Percentiles rank a stretch among this genome's conserved stretches.
Evolutionary conservation across 2,113 vertebrate species (phyloP).

Genomic region (Prunella fulvescens): DNA sequence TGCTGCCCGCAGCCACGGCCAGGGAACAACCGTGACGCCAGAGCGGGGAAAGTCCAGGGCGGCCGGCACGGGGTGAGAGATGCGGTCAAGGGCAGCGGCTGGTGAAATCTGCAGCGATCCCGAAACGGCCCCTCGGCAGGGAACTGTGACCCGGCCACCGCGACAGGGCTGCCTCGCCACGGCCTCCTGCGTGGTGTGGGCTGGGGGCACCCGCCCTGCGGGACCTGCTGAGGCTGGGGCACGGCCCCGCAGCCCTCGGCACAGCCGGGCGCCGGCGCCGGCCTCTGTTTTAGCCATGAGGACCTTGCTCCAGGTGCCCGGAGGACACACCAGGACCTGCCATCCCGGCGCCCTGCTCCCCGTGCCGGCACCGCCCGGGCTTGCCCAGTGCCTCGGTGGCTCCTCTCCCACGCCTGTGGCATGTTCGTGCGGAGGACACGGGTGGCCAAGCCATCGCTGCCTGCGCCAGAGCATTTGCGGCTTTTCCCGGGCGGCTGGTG

Average conservation of each 20-base stretch:
- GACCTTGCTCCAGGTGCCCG: background rate
- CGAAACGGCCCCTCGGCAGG: fast-evolving
- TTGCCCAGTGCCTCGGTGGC: fast-evolving
- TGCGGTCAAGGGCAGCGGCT: background rate
- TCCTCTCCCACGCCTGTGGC: background rate
- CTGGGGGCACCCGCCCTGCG: background rate
- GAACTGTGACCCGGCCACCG: background rate
- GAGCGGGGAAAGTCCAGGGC: constrained; percentile 42
- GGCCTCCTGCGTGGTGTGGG: fast-evolving
- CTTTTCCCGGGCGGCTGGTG: background rate
- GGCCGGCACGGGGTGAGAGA: background rate
- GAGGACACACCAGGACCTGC: background rate
- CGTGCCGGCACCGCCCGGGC: fast-evolving
- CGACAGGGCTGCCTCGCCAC: background rate
- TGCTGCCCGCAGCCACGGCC: background rate
- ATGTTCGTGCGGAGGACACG: fast-evolving
- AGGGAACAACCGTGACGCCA: constrained; percentile 41
- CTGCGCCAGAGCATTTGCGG: fast-evolving
- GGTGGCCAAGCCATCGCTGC: background rate
- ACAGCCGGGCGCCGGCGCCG: fast-evolving
- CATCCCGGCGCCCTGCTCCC: background rate
- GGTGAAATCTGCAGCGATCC: background rate
- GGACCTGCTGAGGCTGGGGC: background rate
- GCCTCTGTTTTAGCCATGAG: background rate
- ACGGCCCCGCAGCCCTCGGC: fast-evolving